Percentiles rank a stretch among this genome's conserved stretches.
Evolutionary conservation across 37 sponge, comb jelly and placozoan genomes (phyloP).

Genomic region (Amphimedon queenslandica): DNA sequence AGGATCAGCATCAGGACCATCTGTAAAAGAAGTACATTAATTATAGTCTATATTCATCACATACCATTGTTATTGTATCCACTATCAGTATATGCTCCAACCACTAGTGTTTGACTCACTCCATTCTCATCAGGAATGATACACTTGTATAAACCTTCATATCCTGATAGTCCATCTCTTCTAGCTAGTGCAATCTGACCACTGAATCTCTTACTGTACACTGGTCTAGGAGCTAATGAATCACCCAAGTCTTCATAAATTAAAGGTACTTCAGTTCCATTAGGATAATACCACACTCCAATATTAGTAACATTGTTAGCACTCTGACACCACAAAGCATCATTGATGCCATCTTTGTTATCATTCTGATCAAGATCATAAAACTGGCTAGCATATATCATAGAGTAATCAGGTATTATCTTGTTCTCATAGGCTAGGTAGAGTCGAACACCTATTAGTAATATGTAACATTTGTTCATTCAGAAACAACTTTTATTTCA

Average conservation of each 20-base stretch:
- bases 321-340: not conserved
- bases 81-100: constrained; percentile 17
- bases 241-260: not conserved
- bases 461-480: too few relatives aligned
- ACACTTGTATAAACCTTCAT: constrained; percentile 39
- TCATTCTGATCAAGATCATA: not conserved
- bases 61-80: constrained; percentile 8
- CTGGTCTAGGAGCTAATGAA: too few relatives aligned
- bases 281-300: not conserved
- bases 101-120: constrained; percentile 17
- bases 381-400: not conserved
- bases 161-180: not conserved
- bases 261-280: not conserved
- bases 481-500: too few relatives aligned
- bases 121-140: constrained; percentile 24
- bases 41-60: not conserved
- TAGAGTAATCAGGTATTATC: not conserved
- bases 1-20: constrained; percentile 11
- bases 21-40: not conserved
- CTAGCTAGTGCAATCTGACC: not conserved
- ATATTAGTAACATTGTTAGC: not conserved
- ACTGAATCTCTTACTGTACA: not conserved
- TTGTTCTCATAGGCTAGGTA: too few relatives aligned
- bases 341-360: not conserved
- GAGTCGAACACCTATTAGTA: too few relatives aligned